Evolutionary conservation across 2,113 vertebrate genomes (phyloP), one percentile per base, ranked within the genome.

Genomic region (Phaetusa simplex): DNA sequence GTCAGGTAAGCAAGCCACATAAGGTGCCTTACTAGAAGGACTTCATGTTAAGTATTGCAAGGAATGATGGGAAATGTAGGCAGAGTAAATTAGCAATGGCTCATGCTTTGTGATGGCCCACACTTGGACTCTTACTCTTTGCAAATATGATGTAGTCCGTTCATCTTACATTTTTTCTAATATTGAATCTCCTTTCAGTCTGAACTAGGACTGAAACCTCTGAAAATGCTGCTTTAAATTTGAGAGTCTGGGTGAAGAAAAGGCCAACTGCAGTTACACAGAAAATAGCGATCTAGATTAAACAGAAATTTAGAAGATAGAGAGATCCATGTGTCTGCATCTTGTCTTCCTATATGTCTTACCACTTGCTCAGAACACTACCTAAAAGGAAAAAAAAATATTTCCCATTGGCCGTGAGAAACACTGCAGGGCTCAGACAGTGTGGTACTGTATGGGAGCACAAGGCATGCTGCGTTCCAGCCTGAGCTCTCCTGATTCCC

Each of bases 371-470:
- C 71, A 78, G 49, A 89, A 32, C 16, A 69, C 53, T 40, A 65
- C 19, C 5, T 79, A 65, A 82, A 84, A 76, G 15, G 23, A n/a
- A 73, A 76, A 55, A 29, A 84, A 83, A 14, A 8, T 32, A 12
- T 9, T 83, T 80, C 55, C 76, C n/a, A 95, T 72, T 93, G 81
- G 86, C 81, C 5, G 0, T 76, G 65, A 82, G 89, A 87, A 95
- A 93, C 89, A 95, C 36, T 74, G 55, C 45, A 61, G 69, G 87
- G 27, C 73, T 95, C 65, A 96, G 66, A 95, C 95, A 96, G 90
- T 90, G 82, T 94, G 38, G 80, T 87, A 96, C 87, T 96, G 93
- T 94, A 83, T 42, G 45, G 62, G 53, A 88, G 90, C 66, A 91
- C 74, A 82, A 94, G 90, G 87, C 70, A 92, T 32, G 43, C 74